Evolutionary conservation across 2,113 vertebrate genomes (phyloP).

Genomic region (Salvelinus fontinalis): DNA sequence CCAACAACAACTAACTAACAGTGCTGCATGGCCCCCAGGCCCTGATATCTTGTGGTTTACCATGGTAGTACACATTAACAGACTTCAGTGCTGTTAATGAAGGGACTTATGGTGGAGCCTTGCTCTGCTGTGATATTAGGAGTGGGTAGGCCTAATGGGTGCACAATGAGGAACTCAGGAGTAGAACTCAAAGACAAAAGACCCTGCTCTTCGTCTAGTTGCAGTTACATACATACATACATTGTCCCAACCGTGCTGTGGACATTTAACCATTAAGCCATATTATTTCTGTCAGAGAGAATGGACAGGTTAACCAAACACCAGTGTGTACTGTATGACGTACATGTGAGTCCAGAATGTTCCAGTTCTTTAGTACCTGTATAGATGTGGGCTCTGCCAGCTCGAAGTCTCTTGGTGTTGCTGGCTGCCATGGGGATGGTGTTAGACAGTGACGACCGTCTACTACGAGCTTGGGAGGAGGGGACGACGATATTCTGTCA

Average conservation of each 20-base stretch:
- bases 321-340: too few species aligned
- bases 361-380: slow-evolving; percentile 73
- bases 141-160: too few species aligned
- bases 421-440: slow-evolving; percentile 67
- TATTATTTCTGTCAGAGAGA: too few species aligned
- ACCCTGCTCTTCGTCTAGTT: too few species aligned
- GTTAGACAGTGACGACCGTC: slow-evolving; percentile 77
- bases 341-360: slow-evolving; percentile 7
- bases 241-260: too few species aligned
- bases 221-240: too few species aligned
- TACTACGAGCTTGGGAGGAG: slow-evolving; percentile 78
- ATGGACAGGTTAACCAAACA: too few species aligned
- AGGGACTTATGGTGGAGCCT: neutral
- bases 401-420: slow-evolving; percentile 62
- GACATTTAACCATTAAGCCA: too few species aligned
- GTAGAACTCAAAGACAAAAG: too few species aligned
- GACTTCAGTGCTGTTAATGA: neutral
- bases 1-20: slow-evolving; percentile 8
- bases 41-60: neutral
- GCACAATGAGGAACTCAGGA: too few species aligned
- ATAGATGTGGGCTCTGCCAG: slow-evolving; percentile 73
- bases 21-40: neutral
- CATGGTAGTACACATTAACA: too few species aligned
- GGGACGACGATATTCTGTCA: slow-evolving; percentile 74
- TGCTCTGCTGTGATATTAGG: too few species aligned